Evolutionary conservation across 2,113 vertebrate genomes (phyloP).

Genomic region (Holacanthus passer): DNA sequence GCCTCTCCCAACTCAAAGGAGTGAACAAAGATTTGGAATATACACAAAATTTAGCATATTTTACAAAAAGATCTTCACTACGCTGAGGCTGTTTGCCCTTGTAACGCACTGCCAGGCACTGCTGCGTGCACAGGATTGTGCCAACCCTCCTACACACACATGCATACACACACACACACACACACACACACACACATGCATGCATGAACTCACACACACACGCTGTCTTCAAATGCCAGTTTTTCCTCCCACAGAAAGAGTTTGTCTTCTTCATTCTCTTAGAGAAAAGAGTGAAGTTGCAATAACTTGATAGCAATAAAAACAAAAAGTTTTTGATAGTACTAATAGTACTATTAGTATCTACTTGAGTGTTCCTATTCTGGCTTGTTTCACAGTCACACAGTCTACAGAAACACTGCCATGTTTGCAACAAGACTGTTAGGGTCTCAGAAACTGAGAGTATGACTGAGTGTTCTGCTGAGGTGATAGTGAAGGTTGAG

Average conservation of each 20-base stretch:
- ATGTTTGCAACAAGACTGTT: background rate
- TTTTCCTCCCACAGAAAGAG: conserved; percentile 51
- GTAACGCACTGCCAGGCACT: conserved; percentile 28
- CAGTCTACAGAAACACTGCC: background rate
- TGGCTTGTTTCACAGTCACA: background rate
- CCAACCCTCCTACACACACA: conserved; percentile 56
- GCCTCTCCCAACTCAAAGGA: conserved; percentile 13
- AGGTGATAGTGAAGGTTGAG: conserved; percentile 32
- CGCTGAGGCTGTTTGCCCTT: conserved; percentile 49
- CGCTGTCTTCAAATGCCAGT: conserved; percentile 10
- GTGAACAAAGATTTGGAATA: conserved; percentile 49
- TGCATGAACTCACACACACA: background rate
- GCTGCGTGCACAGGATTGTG: conserved; percentile 36
- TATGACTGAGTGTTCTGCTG: background rate
- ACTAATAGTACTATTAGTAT: too few species aligned
- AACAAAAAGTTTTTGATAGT: too few species aligned
- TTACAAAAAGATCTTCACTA: conserved; percentile 51
- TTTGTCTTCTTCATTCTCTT: conserved; percentile 36
- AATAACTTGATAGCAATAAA: background rate
- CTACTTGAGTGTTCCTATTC: too few species aligned
- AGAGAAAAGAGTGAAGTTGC: conserved; percentile 27
- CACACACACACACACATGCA: background rate
- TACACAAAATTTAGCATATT: conserved; percentile 53
- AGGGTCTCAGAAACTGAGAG: background rate
- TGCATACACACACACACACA: conserved; percentile 9